These are phyloP conservation scores for Myotis lucifugus DNA, from an alignment of 2,113 vertebrate genomes.

Conservation along the genomic window DNA sequence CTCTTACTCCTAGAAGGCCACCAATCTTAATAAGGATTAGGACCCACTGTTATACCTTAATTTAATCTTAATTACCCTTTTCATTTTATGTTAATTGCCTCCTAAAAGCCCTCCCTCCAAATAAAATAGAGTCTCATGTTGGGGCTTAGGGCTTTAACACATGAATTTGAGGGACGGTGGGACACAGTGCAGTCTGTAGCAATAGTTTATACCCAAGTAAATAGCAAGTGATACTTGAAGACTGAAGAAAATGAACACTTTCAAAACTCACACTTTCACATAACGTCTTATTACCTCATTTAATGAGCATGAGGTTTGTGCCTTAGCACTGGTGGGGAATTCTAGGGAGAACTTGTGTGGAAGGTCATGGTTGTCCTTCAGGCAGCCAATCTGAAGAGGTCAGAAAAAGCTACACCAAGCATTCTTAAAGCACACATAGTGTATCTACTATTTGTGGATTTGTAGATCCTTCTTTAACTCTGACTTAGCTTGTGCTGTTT, in stretches of 20 bases:
- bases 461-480: not conserved
- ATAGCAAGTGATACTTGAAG: not conserved
- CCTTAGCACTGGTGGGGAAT: too few relatives aligned
- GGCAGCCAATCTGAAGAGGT: too few relatives aligned
- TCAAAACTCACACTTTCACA: too few relatives aligned
- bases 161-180: not conserved
- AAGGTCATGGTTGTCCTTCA: too few relatives aligned
- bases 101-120: not conserved
- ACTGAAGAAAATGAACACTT: too few relatives aligned
- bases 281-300: too few relatives aligned
- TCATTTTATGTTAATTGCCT: not conserved
- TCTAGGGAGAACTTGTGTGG: too few relatives aligned
- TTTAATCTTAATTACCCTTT: not conserved
- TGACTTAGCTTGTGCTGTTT: not conserved
- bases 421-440: not conserved
- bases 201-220: not conserved
- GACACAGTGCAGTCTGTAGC: not conserved
- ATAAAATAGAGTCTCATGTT: not conserved
- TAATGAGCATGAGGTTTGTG: too few relatives aligned
- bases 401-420: too few relatives aligned
- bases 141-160: not conserved
- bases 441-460: not conserved
- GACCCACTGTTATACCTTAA: not conserved
- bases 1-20: not conserved
- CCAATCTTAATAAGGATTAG: not conserved